Evolutionary conservation across 2,797 vertebrate species (phyloP).

Genomic region (Synanceia verrucosa): DNA sequence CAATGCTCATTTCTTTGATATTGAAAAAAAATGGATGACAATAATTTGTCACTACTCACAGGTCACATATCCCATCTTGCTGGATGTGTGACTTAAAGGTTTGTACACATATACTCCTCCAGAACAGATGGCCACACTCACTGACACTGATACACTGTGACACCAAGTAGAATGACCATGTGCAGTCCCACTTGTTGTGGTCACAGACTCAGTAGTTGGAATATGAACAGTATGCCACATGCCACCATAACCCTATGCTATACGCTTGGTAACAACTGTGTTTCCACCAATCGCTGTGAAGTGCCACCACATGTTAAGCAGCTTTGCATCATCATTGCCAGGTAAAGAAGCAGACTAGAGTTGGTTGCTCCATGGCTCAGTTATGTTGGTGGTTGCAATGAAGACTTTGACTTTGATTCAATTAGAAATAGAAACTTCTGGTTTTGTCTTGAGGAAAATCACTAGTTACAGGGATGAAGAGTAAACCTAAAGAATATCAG

Average conservation of each 20-base stretch:
- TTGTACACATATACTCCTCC: no score
- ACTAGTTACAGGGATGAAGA: background rate
- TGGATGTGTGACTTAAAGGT: no score
- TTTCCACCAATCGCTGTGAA: conserved; percentile 62
- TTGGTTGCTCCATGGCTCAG: conserved; percentile 54
- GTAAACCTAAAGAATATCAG: background rate
- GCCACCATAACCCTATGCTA: fast-evolving
- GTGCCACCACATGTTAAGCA: no score
- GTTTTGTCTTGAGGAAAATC: background rate
- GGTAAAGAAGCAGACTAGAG: conserved; percentile 7
- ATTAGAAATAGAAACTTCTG: fast-evolving
- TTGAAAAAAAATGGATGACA: no score
- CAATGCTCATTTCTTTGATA: no score
- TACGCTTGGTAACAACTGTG: fast-evolving
- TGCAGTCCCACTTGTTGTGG: no score
- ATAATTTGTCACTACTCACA: no score
- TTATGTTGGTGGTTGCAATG: conserved; percentile 4
- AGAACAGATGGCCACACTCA: no score
- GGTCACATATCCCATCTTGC: no score
- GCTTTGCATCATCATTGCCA: background rate
- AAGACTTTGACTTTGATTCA: background rate
- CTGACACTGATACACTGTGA: no score
- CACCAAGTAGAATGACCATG: no score
- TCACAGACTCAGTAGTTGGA: background rate
- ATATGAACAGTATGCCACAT: fast-evolving